phyloP scores from a whole-genome alignment of 2,113 vertebrate genomes.

The Desmodus rotundus region DNA sequence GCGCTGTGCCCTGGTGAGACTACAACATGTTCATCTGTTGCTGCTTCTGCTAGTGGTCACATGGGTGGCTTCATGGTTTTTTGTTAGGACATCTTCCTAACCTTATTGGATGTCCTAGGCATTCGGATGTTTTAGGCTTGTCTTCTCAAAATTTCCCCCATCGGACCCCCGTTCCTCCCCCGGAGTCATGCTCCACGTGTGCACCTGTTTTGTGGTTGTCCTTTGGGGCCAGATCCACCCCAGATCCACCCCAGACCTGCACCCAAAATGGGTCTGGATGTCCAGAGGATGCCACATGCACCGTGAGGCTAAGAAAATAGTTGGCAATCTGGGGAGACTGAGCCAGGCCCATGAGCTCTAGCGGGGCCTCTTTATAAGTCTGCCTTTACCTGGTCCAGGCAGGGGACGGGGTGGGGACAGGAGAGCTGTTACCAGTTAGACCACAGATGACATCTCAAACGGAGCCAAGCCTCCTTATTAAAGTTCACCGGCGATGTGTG shows the following conservation, averaged over 20 bases:
- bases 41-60: background rate
- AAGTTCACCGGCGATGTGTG: too few species aligned
- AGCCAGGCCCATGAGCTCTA: background rate
- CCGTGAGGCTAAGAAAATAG: background rate
- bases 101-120: background rate
- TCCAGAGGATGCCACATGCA: background rate
- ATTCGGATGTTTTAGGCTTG: background rate
- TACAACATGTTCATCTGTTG: background rate
- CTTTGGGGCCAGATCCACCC: background rate
- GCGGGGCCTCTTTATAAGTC: background rate
- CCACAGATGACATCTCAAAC: background rate
- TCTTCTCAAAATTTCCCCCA: background rate
- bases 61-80: background rate
- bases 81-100: background rate
- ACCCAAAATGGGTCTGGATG: background rate
- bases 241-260: background rate
- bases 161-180: background rate
- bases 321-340: background rate
- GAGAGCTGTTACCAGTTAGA: background rate
- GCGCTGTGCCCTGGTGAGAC: background rate
- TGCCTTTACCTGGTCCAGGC: background rate
- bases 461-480: too few species aligned
- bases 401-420: background rate
- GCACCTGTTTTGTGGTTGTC: background rate
- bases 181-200: background rate